Evolutionary conservation across 2,797 vertebrate genomes (phyloP), one percentile per base, ranked within the genome.

Genomic region (Benthosema pterotum): DNA sequence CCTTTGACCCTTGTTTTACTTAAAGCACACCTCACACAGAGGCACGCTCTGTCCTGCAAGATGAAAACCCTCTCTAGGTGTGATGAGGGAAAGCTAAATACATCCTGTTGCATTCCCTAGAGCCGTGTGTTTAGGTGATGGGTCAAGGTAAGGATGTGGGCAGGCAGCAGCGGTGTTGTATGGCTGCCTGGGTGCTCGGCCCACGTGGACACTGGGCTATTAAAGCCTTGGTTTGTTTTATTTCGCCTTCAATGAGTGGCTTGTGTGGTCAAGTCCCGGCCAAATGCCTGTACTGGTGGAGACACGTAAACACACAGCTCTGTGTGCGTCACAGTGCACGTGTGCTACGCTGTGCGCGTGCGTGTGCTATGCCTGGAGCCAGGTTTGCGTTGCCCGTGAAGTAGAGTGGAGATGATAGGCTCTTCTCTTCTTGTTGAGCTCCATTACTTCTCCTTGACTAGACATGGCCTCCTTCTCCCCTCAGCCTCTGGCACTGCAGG

Each of bases 61-160:
- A 82, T 85, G 85, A 88, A 85, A 86, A 70, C 72, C 52, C 69
- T 72, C 73, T n/a, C n/a, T n/a, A n/a, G 83, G 84, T 81, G 82
- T 19, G 49, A 89, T 68, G 80, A 74, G 62, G 62, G 69, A 50
- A 66, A 79, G 76, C 79, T 90, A 87, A 88, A 89, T 86, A 74
- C 84, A 85, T 79, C 83, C 85, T 85, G 82, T 85, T 78, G 78
- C 83, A 83, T 83, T 64, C 77, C 85, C 71, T 75, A 75, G 72
- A 81, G 77, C 71, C 54, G 2, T 86, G 84, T 82, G 83, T 85
- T 88, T 83, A 83, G 75, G 84, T 87, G 83, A 83, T 50, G 64
- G 78, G 64, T 69, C 28, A 60, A 69, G 42, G 47, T 19, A 18
- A 84, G 88, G 86, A 89, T 86, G 86, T 85, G 87, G 87, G 72